Conservation (phyloP, 2,113 vertebrate genomes). For the Alligator sinensis region DNA sequence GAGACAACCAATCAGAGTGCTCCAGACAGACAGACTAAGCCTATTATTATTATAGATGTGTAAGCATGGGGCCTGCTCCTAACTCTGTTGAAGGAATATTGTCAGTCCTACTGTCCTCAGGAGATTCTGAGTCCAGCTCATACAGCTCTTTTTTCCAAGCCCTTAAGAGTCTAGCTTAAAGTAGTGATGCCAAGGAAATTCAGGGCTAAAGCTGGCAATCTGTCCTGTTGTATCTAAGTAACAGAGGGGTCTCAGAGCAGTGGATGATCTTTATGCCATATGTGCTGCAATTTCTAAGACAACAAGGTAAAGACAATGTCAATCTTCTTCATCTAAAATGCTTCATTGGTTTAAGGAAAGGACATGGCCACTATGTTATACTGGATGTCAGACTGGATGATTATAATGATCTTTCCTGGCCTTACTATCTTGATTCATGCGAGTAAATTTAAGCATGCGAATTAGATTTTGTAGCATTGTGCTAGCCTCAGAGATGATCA, state of each 20-base stretch:
- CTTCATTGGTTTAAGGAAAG: background rate
- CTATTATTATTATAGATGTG: background rate
- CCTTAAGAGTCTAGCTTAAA: background rate
- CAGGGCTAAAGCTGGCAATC: background rate
- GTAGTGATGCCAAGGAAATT: background rate
- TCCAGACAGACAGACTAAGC: too few species aligned
- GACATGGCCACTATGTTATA: background rate
- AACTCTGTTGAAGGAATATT: background rate
- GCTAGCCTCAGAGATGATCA: background rate
- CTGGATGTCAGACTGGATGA: background rate
- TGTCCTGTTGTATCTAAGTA: background rate
- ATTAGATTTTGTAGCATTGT: too few species aligned
- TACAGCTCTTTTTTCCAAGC: background rate
- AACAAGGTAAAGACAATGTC: background rate
- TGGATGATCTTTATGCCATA: background rate
- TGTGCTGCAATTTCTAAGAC: background rate
- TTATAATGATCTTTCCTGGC: background rate
- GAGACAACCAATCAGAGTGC: background rate
- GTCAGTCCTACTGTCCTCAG: background rate
- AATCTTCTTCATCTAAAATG: background rate
- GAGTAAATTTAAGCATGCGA: background rate
- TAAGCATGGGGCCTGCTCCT: too few species aligned
- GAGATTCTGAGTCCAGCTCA: background rate
- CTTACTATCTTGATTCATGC: conserved; percentile 16
- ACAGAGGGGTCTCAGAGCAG: background rate